A percentile compares a stretch with the other conserved stretches of the same genome.
Conservation (phyloP, 2,113 vertebrate species). For the Eclectus roratus region DNA sequence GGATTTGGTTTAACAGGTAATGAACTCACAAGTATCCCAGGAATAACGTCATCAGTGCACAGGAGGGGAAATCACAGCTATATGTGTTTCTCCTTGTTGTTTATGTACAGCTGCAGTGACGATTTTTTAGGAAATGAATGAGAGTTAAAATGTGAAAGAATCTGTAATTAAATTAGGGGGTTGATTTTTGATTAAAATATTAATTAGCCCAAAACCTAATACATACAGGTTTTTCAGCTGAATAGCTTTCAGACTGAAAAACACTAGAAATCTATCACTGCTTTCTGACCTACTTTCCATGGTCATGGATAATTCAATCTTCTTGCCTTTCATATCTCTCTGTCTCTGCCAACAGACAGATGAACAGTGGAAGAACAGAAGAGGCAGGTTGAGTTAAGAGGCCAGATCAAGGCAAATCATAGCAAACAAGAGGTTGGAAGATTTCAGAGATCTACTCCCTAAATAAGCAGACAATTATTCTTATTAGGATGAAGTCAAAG, state of each 20-base stretch:
- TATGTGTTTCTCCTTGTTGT: background rate
- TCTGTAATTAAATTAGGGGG: background rate
- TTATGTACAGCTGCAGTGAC: background rate
- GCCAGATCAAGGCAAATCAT: constrained; percentile 16
- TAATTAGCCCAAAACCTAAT: background rate
- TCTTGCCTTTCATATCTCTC: constrained; percentile 55
- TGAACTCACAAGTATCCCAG: background rate
- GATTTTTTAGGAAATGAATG: background rate
- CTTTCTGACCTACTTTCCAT: constrained; percentile 65
- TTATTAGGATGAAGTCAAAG: background rate
- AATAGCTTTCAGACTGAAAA: constrained; percentile 10
- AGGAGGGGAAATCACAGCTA: constrained; percentile 4
- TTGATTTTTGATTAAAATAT: background rate
- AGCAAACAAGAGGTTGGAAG: background rate
- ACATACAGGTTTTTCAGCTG: background rate
- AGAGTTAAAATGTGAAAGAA: background rate
- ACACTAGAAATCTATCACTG: constrained; percentile 28
- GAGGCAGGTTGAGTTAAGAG: constrained; percentile 41
- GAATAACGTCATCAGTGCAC: background rate
- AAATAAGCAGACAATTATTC: background rate
- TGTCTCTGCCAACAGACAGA: constrained; percentile 50
- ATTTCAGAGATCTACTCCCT: background rate
- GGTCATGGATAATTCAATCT: constrained; percentile 57
- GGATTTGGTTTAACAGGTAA: constrained; percentile 2
- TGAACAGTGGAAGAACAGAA: constrained; percentile 45